Conservation (phyloP, 2,888 invertebrate species). For the Cartodere bifasciata region DNA sequence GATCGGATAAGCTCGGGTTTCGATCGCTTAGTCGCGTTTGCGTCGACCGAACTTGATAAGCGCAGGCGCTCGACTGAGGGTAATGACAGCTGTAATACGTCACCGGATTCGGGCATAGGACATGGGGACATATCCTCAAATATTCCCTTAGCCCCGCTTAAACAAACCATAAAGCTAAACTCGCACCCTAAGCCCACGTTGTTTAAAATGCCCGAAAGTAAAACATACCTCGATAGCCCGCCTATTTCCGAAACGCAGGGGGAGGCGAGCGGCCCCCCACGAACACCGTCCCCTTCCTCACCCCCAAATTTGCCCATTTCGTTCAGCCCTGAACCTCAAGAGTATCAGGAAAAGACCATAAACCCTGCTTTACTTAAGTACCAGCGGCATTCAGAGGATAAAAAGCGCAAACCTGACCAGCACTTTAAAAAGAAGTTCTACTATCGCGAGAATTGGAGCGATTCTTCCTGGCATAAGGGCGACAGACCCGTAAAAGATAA, state of each 20-base stretch:
- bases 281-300: slow-evolving; percentile 44
- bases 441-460: slow-evolving; percentile 56
- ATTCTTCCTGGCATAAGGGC: slow-evolving; percentile 28
- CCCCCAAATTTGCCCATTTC: slow-evolving; percentile 34
- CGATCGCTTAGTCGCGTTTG: slow-evolving; percentile 86
- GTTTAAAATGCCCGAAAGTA: slow-evolving; percentile 33
- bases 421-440: slow-evolving; percentile 77
- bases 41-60: slow-evolving; percentile 82
- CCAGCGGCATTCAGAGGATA: slow-evolving; percentile 41
- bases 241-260: slow-evolving; percentile 31
- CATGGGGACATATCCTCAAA: slow-evolving; percentile 46
- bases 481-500: slow-evolving; percentile 41
- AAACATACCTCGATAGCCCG: slow-evolving; percentile 38
- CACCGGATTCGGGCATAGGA: slow-evolving; percentile 77
- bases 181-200: slow-evolving; percentile 30
- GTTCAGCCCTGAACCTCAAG: slow-evolving; percentile 25
- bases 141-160: slow-evolving; percentile 27
- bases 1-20: slow-evolving; percentile 87
- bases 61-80: slow-evolving; percentile 74
- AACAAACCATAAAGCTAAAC: slow-evolving; percentile 29
- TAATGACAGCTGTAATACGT: slow-evolving; percentile 63
- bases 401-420: slow-evolving; percentile 38
- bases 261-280: slow-evolving; percentile 40
- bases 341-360: slow-evolving; percentile 28
- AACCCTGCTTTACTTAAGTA: slow-evolving; percentile 44